Percentiles rank a stretch among this genome's conserved stretches.
These are phyloP conservation scores for Eupsittula cactorum DNA, from an alignment of 2,113 vertebrate species.

Conservation along the genomic window DNA sequence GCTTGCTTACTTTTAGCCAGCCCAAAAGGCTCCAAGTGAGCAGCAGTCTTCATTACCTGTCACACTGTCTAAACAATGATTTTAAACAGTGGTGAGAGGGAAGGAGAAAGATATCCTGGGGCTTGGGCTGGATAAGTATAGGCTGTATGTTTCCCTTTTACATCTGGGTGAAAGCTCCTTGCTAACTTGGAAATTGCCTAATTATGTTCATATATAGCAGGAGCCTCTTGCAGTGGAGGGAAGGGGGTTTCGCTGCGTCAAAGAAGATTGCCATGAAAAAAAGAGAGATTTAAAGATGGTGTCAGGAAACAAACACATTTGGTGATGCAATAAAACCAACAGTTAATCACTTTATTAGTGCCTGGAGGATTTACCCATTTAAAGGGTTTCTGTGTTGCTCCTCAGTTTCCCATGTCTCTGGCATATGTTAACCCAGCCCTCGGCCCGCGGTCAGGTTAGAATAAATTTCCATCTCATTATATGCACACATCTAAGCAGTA, in stretches of 20 bases:
- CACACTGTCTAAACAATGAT: background rate
- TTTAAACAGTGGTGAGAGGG: background rate
- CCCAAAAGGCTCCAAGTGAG: background rate
- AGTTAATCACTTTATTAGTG: background rate
- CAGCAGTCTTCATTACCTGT: background rate
- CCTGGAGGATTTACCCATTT: background rate
- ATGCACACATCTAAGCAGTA: background rate
- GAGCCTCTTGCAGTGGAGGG: background rate
- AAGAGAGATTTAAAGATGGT: background rate
- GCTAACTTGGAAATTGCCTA: background rate
- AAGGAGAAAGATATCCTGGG: background rate
- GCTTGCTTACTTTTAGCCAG: background rate
- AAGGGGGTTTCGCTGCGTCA: background rate
- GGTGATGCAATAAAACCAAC: background rate
- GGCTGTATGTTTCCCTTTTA: background rate
- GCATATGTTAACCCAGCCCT: background rate
- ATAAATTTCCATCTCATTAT: background rate
- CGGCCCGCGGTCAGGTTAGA: background rate
- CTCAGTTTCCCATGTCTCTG: background rate
- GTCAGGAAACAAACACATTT: background rate
- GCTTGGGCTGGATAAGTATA: background rate
- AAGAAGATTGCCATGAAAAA: background rate
- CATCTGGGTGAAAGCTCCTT: background rate
- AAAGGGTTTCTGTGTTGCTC: background rate
- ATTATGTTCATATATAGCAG: background rate